phyloP scores from a whole-genome alignment of 1,140 invertebrate genomes.

The Calycopis cecrops region DNA sequence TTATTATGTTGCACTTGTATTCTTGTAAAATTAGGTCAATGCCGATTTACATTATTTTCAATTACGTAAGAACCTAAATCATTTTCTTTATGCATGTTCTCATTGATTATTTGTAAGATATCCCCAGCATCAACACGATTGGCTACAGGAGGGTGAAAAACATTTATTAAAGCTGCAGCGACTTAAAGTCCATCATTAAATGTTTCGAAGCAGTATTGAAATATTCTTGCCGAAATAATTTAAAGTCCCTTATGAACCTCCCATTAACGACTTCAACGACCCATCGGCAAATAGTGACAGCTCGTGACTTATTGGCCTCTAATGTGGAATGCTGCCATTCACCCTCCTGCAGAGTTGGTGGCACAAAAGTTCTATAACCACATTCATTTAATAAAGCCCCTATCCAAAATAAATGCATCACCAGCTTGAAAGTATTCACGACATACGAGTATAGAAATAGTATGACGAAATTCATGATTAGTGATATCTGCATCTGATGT shows the following conservation, averaged over 20 bases:
- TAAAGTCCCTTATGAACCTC: too few relatives aligned
- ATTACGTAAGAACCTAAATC: conserved; percentile 18
- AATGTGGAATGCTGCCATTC: conserved; percentile 14
- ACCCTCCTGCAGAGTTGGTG: conserved; percentile 12
- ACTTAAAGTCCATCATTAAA: conserved; percentile 9
- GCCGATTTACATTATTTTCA: conserved; percentile 17
- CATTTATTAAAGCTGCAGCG: neutral
- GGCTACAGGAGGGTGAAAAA: too few relatives aligned
- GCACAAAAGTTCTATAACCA: conserved; percentile 13
- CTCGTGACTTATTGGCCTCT: conserved; percentile 19
- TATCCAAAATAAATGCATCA: too few relatives aligned
- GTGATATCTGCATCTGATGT: conserved; percentile 23
- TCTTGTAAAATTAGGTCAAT: conserved; percentile 13
- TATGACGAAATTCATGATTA: conserved; percentile 6
- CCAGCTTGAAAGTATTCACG: conserved; percentile 17
- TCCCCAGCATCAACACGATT: too few relatives aligned
- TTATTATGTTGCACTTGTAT: conserved; percentile 14
- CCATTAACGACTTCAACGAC: too few relatives aligned
- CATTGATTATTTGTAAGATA: too few relatives aligned
- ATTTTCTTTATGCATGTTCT: neutral
- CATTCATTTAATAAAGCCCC: conserved; percentile 17
- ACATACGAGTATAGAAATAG: neutral
- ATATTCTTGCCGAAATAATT: conserved; percentile 1
- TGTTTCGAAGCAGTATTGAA: conserved; percentile 1
- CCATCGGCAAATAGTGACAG: conserved; percentile 22